Conservation (phyloP, 37 sponge, comb jelly and placozoan species). For the Bolinopsis microptera region DNA sequence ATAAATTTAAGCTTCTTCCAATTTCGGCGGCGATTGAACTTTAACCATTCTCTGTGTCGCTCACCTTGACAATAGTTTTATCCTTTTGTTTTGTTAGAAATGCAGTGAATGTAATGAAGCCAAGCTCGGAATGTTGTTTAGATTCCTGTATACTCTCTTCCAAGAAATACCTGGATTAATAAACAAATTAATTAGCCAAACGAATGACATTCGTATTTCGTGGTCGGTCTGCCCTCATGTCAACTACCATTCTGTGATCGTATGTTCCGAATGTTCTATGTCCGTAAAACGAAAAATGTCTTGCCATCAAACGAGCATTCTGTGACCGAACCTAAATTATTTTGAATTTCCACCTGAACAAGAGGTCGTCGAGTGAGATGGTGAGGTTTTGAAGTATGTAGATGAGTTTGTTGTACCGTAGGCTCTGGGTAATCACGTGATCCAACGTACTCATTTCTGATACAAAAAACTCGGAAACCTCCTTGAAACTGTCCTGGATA, state of each 20-base stretch:
- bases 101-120: not conserved
- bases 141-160: constrained; percentile 7
- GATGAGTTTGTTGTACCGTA: not conserved
- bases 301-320: no score
- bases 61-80: constrained; percentile 5
- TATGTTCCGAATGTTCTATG: no score
- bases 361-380: not conserved
- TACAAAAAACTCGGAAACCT: constrained; percentile 1
- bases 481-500: constrained; percentile 8
- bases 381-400: constrained; percentile 20
- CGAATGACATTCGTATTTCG: no score
- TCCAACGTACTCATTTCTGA: not conserved
- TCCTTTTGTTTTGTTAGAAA: not conserved
- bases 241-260: no score
- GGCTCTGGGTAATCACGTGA: not conserved
- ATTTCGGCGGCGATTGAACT: no score
- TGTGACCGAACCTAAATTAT: no score
- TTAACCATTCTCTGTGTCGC: no score
- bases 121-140: not conserved
- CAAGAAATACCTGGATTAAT: constrained; percentile 1
- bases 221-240: no score
- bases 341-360: constrained; percentile 31
- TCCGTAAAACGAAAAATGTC: no score
- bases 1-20: no score
- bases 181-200: no score